Base-by-base conservation (phyloP, 2,113 vertebrate species). In the Melozone crissalis region DNA sequence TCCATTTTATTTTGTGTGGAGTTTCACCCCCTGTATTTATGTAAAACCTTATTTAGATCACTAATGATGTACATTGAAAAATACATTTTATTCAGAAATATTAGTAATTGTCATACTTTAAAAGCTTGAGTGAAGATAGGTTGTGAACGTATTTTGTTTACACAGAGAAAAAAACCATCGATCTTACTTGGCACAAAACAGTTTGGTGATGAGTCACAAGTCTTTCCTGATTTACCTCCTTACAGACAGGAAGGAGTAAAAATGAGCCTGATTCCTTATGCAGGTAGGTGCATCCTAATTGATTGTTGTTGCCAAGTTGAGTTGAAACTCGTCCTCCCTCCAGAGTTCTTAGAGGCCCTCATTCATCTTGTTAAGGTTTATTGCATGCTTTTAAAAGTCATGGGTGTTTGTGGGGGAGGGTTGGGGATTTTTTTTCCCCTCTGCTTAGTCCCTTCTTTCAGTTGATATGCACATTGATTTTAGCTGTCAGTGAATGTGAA, bases 1-100 rank as follows among this genome's bases (percentile, higher is more conserved):
- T 44, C 75, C 67, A 41, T 96, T 94, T 96, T 82, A 82, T 74
- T 80, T 95, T 95, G 96, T 90, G 84, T 89, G 78, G 71, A 65
- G 85, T 96, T 97, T 94, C 67, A 90, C 35, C 33, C 75, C 66
- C 89, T 92, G 46, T 97, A 90, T 97, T 92, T 98, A 94, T 96
- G 86, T 96, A 93, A 94, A 91, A 89, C 69, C 73, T 96, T 84
- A 88, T 90, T 96, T 93, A 96, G 95, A 95, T 96, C 95, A 83
- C 71, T 87, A 65, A 73, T 77, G 20, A 43, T 79, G n/a, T 82
- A 87, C 96, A 88, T 93, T 94, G 93, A 97, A 92, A 97, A 96
- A 84, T 55, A 67, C 83, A 55, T 95, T 96, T 96, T 97, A 94
- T 96, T 97, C 89, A 87, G 85, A 96, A 96, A 95, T 80, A 47